Evolutionary conservation across 2,797 vertebrate genomes (phyloP), one percentile per base, ranked within the genome.

Genomic region (Okamejei kenojei): DNA sequence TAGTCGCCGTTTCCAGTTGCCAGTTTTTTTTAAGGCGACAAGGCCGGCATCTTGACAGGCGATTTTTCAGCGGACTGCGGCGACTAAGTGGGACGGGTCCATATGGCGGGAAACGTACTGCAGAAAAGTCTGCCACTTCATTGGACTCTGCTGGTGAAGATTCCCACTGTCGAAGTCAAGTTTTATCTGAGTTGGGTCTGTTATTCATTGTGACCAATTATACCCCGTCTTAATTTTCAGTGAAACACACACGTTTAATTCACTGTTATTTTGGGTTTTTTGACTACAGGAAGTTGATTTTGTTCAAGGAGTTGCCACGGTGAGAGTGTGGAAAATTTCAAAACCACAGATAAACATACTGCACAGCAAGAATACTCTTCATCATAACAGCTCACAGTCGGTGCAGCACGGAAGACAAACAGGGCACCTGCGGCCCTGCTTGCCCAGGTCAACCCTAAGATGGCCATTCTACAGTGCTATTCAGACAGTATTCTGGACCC

Each of bases 221-320:
- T 86, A n/a, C 82, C 58, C 65, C 29, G 11, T 86, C 58, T 86
- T n/a, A n/a, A 86, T 19, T 63, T 6, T 17, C 29, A 86, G 26
- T 15, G 29, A 35, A 35, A 78, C 32, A 35, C n/a, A 68, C 8
- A 68, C 63, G 68, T 8, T 8, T 88, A 68, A 88, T 88, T 88
- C n/a, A 88, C 7, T 65, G 63, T 88, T 68, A 88, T 88, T 88
- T 35, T 26, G 35, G 35, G 84, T 88, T 61, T 65, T 88, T 88
- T 68, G 84, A 88, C 68, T 88, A 88, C 7, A 88, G 32, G 84
- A 88, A 88, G 68, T 88, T 68, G 32, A 63, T 35, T 88, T 88
- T 88, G 63, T 88, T 68, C 68, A 68, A 88, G 84, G 61, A 88
- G 19, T 65, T 35, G 63, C 68, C n/a, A 88, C 61, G 68, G n/a